phyloP scores from a whole-genome alignment of 2,113 vertebrate genomes.

The Phyllostomus hastatus region DNA sequence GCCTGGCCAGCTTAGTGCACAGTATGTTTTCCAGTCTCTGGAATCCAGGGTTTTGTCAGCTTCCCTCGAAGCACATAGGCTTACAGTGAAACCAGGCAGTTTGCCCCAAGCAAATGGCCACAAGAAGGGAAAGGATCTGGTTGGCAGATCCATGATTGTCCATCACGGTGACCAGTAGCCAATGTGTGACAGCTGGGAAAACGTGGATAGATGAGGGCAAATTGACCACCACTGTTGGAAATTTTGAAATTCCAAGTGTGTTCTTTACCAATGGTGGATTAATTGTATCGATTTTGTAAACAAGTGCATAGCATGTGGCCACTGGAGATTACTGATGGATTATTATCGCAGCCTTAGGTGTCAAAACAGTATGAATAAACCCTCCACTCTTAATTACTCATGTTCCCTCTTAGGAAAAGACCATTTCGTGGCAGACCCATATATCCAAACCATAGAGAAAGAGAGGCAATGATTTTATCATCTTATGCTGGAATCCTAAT shows the following conservation, averaged over 20 bases:
- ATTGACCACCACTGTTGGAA: not conserved
- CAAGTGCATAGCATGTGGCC: not conserved
- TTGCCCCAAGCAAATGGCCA: not conserved
- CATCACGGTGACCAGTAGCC: not conserved
- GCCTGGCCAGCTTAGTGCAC: not conserved
- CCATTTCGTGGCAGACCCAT: not conserved
- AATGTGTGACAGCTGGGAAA: not conserved
- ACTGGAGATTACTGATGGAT: not conserved
- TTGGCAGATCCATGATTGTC: not conserved
- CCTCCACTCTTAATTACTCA: not conserved
- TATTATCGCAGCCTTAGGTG: not conserved
- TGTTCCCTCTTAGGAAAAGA: slow-evolving; percentile 69
- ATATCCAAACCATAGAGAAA: slow-evolving; percentile 81
- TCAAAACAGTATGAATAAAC: not conserved
- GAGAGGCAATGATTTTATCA: slow-evolving; percentile 92
- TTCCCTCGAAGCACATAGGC: not conserved
- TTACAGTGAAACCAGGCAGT: not conserved
- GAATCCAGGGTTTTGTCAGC: not conserved
- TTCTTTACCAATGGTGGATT: not conserved
- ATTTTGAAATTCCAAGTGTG: not conserved
- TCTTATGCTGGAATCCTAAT: slow-evolving; percentile 89
- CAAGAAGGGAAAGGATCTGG: not conserved
- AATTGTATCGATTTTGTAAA: not conserved
- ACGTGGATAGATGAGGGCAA: not conserved
- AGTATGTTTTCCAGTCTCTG: not conserved